Evolutionary conservation across 2,113 vertebrate species (phyloP).

Genomic region (Sylvietta virens): DNA sequence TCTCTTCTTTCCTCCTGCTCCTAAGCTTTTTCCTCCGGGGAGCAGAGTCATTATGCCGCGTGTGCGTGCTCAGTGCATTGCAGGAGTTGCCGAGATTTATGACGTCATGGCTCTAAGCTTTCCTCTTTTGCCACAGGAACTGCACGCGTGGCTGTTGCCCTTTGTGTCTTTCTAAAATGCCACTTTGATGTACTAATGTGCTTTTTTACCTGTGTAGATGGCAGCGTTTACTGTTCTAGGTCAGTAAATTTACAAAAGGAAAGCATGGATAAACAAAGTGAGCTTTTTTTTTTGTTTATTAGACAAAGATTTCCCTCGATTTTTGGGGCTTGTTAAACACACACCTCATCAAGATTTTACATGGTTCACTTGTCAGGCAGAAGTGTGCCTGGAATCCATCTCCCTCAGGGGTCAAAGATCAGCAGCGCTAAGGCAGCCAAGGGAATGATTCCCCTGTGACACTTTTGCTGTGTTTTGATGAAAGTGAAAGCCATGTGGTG

Average conservation of each 20-base stretch:
- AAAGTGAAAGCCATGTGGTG: slow-evolving; percentile 51
- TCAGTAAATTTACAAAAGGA: slow-evolving; percentile 10
- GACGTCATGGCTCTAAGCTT: slow-evolving; percentile 49
- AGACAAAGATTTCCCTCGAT: neutral
- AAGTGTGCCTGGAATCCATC: slow-evolving; percentile 59
- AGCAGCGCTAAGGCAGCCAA: slow-evolving; percentile 6
- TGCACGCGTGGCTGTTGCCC: neutral
- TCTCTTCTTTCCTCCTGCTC: slow-evolving; percentile 53
- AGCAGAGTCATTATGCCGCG: slow-evolving; percentile 34
- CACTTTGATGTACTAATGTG: neutral
- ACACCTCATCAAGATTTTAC: slow-evolving; percentile 55
- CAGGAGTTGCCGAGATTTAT: slow-evolving; percentile 41
- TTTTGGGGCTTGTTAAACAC: slow-evolving; percentile 36
- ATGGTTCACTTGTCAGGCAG: slow-evolving; percentile 44
- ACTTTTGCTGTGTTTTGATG: slow-evolving; percentile 57
- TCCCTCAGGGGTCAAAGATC: slow-evolving; percentile 50
- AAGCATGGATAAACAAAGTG: neutral
- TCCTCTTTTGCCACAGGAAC: slow-evolving; percentile 21
- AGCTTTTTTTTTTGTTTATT: neutral
- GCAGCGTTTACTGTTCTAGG: neutral
- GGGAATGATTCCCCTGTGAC: slow-evolving; percentile 40
- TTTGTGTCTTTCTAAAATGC: neutral
- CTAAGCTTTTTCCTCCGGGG: slow-evolving; percentile 51
- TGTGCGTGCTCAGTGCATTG: neutral
- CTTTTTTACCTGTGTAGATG: neutral